Conservation (phyloP, 2,888 invertebrate genomes). For the Sthenelais limicola region DNA sequence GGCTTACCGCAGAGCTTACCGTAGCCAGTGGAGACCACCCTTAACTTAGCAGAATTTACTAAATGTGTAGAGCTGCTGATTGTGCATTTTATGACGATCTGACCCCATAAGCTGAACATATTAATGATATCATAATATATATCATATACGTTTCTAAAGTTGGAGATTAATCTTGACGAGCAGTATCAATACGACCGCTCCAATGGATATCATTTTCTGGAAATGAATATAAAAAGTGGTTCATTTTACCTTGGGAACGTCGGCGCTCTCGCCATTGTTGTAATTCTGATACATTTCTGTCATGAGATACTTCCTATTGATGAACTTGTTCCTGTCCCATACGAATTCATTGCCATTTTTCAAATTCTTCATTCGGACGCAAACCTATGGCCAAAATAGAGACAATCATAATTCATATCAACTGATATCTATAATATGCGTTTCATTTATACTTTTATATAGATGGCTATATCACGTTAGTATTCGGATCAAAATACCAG, state of each 20-base stretch:
- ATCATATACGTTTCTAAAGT: neutral
- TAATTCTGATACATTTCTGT: constrained; percentile 71
- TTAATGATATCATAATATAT: neutral
- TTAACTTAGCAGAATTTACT: no score
- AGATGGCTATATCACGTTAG: no score
- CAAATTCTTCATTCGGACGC: constrained; percentile 63
- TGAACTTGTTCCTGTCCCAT: constrained; percentile 67
- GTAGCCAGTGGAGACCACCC: no score
- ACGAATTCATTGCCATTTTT: constrained; percentile 63
- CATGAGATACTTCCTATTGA: constrained; percentile 70
- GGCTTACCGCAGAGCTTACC: no score
- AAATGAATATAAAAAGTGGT: neutral
- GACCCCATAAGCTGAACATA: neutral
- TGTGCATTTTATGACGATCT: no score
- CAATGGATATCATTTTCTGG: no score
- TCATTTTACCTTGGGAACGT: constrained; percentile 60
- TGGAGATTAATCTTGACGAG: neutral
- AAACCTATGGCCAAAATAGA: constrained; percentile 44
- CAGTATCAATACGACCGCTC: no score
- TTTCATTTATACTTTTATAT: no score
- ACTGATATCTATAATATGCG: no score
- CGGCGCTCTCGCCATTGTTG: constrained; percentile 59
- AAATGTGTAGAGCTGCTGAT: no score
- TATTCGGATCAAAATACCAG: no score
- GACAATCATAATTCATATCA: neutral